Percentiles rank a stretch among this genome's conserved stretches.
Evolutionary conservation across 2,797 vertebrate genomes (phyloP).

Genomic region (Valencia hispanica): DNA sequence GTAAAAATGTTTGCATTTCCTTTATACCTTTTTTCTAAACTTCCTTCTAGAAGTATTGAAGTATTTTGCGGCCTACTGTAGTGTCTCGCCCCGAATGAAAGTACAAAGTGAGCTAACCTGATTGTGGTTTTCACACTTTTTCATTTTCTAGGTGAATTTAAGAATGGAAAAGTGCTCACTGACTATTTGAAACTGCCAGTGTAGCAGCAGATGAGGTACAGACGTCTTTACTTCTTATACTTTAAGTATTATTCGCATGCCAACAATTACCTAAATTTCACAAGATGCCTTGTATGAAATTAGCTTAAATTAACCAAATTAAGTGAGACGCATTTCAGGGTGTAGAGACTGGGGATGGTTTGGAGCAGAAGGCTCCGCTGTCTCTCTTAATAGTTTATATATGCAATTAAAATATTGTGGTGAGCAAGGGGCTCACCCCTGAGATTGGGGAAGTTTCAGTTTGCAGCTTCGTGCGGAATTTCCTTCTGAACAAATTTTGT

Average conservation of each 20-base stretch:
- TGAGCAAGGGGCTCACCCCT: constrained; percentile 9
- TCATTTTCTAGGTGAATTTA: constrained; percentile 54
- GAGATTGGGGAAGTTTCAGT: constrained; percentile 6
- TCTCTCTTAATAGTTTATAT: constrained; percentile 12
- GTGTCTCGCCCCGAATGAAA: constrained; percentile 27
- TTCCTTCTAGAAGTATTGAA: constrained; percentile 4
- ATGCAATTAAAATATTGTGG: constrained; percentile 9
- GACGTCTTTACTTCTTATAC: background rate
- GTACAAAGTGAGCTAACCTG: constrained; percentile 57
- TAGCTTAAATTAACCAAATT: background rate
- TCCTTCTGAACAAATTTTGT: background rate
- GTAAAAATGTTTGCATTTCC: background rate
- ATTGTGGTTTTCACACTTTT: constrained; percentile 74
- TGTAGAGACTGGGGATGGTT: background rate
- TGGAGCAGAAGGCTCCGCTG: background rate
- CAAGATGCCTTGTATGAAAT: background rate
- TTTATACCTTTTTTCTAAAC: constrained; percentile 1
- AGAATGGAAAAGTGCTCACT: constrained; percentile 44
- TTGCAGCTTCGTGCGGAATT: background rate
- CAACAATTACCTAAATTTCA: background rate
- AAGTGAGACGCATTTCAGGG: background rate
- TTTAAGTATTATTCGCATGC: background rate
- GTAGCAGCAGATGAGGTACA: constrained; percentile 9
- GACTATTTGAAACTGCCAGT: constrained; percentile 13
- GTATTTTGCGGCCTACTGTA: constrained; percentile 23